Conservation (phyloP, 2,113 vertebrate species). For the Cyphomyrus discorhynchus region DNA sequence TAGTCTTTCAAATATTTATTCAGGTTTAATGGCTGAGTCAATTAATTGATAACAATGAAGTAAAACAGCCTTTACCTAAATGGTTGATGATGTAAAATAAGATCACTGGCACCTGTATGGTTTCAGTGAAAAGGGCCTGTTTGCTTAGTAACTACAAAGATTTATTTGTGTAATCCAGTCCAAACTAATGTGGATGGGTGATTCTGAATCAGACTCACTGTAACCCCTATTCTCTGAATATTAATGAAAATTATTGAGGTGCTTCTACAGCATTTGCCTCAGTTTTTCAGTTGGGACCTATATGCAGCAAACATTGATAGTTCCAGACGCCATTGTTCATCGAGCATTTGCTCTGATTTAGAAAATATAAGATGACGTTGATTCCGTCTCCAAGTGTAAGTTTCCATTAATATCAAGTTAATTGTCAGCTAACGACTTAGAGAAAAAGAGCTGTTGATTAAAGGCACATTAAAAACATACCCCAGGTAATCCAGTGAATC, state of each 20-base stretch:
- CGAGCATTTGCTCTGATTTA: background rate
- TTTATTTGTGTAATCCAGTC: background rate
- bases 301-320: background rate
- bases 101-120: background rate
- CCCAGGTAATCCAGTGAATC: background rate
- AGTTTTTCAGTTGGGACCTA: background rate
- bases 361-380: background rate
- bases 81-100: background rate
- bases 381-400: background rate
- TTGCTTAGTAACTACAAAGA: background rate
- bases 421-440: background rate
- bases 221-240: background rate
- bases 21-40: background rate
- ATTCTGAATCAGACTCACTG: background rate
- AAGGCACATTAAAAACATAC: background rate
- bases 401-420: background rate
- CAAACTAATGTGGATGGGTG: background rate
- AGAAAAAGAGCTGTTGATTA: background rate
- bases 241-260: background rate
- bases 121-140: background rate
- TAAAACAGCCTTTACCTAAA: background rate
- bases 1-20: conserved; percentile 5
- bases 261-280: background rate
- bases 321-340: background rate
- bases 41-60: background rate